Conservation (phyloP, 2,797 vertebrate species). For the Dromococcyx pavoninus region DNA sequence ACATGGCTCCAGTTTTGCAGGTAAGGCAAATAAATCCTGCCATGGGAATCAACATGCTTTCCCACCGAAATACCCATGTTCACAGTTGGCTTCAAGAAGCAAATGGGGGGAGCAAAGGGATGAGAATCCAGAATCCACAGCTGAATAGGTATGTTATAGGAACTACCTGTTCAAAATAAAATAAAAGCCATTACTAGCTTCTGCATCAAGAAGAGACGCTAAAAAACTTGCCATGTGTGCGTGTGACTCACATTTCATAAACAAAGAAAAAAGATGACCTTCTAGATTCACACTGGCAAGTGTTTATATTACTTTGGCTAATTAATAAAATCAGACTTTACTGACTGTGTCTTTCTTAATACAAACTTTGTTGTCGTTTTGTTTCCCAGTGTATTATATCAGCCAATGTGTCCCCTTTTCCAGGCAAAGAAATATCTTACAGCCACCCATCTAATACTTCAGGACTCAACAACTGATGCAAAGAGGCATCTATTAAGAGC, state of each 20-base stretch:
- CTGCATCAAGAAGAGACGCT: neutral
- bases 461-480: neutral
- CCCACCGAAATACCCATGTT: conserved; percentile 92
- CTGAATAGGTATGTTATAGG: conserved; percentile 90
- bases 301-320: neutral
- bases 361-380: neutral
- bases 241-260: neutral
- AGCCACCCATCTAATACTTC: neutral
- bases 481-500: neutral
- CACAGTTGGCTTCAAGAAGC: conserved; percentile 87
- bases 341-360: neutral
- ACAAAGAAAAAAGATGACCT: neutral
- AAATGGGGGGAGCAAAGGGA: conserved; percentile 95
- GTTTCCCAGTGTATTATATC: neutral
- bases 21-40: conserved; percentile 88
- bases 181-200: neutral
- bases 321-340: neutral
- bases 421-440: neutral
- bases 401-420: fast-evolving
- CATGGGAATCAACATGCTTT: conserved; percentile 88
- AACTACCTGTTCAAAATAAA: conserved; percentile 80
- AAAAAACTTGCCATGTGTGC: fast-evolving
- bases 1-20: conserved; percentile 95
- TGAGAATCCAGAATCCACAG: conserved; percentile 96
- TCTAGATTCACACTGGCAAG: neutral